A percentile compares a stretch with the other conserved stretches of the same genome.
These are phyloP conservation scores for Typhlichthys subterraneus DNA, from an alignment of 2,797 vertebrate genomes.

Conservation along the genomic window DNA sequence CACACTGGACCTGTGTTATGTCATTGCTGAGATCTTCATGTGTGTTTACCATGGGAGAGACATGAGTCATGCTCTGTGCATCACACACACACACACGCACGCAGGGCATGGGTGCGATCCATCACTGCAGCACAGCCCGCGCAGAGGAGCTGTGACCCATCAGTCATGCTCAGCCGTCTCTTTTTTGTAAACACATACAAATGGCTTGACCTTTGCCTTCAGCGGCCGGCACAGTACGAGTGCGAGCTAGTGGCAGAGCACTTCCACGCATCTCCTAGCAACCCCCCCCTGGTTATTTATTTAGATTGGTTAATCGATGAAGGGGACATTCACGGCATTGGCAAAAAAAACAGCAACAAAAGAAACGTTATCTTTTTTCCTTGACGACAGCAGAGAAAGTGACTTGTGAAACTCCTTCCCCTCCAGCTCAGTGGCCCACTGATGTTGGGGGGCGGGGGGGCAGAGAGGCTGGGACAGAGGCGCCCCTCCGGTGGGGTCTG, in stretches of 20 bases:
- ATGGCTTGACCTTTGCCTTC: slow-evolving; percentile 64
- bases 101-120: slow-evolving; percentile 54
- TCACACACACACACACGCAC: neutral
- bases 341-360: too few relatives aligned
- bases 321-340: neutral
- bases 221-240: slow-evolving; percentile 8
- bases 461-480: slow-evolving; percentile 40
- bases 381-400: slow-evolving; percentile 34
- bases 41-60: slow-evolving; percentile 19
- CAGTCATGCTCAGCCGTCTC: slow-evolving; percentile 61
- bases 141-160: slow-evolving; percentile 64
- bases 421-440: slow-evolving; percentile 41
- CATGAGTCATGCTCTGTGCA: slow-evolving; percentile 34
- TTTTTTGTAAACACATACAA: slow-evolving; percentile 68
- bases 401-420: too few relatives aligned
- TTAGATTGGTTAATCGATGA: neutral
- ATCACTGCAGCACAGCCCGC: slow-evolving; percentile 55
- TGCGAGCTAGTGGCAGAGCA: too few relatives aligned
- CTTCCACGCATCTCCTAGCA: too few relatives aligned
- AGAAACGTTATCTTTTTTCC: too few relatives aligned
- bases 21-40: neutral
- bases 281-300: neutral
- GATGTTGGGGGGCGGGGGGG: slow-evolving; percentile 48
- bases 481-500: slow-evolving; percentile 57
- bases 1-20: neutral